These are phyloP conservation scores for Anas platyrhynchos DNA, from an alignment of 2,113 vertebrate genomes.

Conservation along the genomic window DNA sequence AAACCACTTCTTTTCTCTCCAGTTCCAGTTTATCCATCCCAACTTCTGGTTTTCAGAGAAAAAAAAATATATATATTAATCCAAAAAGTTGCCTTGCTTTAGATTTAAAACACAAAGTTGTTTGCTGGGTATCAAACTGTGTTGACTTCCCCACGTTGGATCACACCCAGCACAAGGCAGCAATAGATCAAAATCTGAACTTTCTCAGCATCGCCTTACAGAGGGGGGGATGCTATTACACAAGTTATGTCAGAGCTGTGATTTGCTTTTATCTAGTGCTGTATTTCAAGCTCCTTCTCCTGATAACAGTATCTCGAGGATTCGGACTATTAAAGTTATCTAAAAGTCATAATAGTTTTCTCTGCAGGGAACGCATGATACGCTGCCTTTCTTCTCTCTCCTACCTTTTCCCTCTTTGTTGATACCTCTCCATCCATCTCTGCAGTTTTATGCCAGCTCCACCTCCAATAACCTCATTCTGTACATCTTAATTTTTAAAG, in stretches of 20 bases:
- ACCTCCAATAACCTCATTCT: background rate
- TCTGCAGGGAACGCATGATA: background rate
- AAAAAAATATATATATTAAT: background rate
- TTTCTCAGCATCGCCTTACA: background rate
- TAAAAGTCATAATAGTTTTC: background rate
- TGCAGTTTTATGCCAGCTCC: background rate
- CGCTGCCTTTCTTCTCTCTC: background rate
- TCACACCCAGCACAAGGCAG: background rate
- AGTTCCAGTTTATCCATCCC: background rate
- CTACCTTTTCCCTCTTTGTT: background rate
- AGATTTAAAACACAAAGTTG: accelerated
- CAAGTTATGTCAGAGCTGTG: background rate
- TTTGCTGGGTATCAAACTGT: accelerated
- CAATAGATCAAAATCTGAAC: background rate
- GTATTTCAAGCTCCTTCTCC: constrained; percentile 10
- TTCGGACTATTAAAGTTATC: constrained; percentile 18
- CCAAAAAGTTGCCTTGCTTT: background rate
- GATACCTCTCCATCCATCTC: background rate
- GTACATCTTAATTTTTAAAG: constrained; percentile 12
- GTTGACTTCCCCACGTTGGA: background rate
- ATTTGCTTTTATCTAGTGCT: background rate
- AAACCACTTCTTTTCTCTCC: background rate
- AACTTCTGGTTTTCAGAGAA: background rate
- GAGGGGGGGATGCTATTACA: background rate
- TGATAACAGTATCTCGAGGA: constrained; percentile 39